Evolutionary conservation across 2,888 invertebrate genomes (phyloP).

Genomic region (Conchocele bisecta): DNA sequence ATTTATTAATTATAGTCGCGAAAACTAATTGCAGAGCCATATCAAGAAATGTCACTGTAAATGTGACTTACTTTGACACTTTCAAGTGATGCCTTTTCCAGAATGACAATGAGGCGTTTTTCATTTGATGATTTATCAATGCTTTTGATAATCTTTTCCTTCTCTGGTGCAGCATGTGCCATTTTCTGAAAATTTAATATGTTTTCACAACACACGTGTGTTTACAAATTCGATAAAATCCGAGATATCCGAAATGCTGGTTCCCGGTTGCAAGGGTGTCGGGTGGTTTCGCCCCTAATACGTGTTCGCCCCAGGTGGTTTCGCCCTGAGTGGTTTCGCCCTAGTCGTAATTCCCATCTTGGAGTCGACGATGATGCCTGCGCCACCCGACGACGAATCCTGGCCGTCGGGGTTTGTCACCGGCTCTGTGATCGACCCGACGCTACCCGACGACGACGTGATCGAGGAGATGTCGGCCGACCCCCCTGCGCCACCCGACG

Average conservation of each 20-base stretch:
- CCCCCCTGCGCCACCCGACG: too few relatives aligned
- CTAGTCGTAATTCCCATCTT: too few relatives aligned
- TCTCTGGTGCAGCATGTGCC: constrained; percentile 32
- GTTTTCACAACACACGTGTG: constrained; percentile 43
- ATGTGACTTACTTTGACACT: constrained; percentile 91
- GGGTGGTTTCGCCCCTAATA: too few relatives aligned
- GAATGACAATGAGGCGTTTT: constrained; percentile 94
- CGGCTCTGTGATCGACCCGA: too few relatives aligned
- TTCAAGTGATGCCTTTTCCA: constrained; percentile 97
- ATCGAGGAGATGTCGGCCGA: too few relatives aligned
- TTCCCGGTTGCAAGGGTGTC: too few relatives aligned
- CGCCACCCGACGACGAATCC: too few relatives aligned
- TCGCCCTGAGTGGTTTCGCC: too few relatives aligned
- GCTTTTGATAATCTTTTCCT: constrained; percentile 81
- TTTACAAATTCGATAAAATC: constrained; percentile 42
- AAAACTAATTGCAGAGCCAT: constrained; percentile 10
- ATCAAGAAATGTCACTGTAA: constrained; percentile 7
- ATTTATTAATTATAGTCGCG: constrained; percentile 5
- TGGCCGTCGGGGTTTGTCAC: too few relatives aligned
- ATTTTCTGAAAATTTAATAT: constrained; percentile 5
- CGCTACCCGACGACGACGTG: too few relatives aligned
- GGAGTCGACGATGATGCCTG: too few relatives aligned
- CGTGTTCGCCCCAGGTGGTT: not conserved
- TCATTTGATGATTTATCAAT: constrained; percentile 91
- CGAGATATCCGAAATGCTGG: too few relatives aligned